Evolutionary conservation across 2,113 vertebrate genomes (phyloP).

Genomic region (Sus scrofa): DNA sequence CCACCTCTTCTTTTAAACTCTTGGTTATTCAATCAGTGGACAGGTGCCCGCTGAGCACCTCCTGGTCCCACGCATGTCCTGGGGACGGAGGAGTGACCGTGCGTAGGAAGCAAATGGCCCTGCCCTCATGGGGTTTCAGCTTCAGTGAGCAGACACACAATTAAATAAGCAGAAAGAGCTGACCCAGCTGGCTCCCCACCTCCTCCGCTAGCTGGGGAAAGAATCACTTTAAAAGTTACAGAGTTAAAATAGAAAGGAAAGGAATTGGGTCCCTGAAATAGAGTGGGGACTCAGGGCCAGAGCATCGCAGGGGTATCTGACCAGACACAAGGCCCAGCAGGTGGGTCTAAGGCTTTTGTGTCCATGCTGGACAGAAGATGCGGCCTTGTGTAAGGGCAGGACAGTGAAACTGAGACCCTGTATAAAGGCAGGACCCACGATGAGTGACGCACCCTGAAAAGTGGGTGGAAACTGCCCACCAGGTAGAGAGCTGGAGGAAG

Average conservation of each 20-base stretch:
- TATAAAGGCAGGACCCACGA: background rate
- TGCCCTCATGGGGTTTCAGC: accelerated
- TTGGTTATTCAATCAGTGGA: accelerated
- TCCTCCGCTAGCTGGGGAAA: too few relatives aligned
- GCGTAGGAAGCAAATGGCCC: accelerated
- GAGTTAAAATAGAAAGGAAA: background rate
- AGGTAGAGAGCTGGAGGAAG: accelerated
- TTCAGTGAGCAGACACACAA: too few relatives aligned
- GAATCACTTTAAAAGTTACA: background rate
- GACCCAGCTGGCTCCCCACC: background rate
- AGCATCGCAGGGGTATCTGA: accelerated
- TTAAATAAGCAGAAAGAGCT: background rate
- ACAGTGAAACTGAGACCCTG: background rate
- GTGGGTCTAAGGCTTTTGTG: accelerated
- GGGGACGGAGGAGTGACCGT: accelerated
- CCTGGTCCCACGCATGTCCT: accelerated
- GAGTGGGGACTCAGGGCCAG: background rate
- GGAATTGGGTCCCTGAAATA: background rate
- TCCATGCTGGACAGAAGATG: accelerated
- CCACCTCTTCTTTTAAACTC: too few relatives aligned
- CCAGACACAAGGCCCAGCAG: background rate
- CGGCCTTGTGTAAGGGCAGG: too few relatives aligned
- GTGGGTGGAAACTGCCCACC: background rate
- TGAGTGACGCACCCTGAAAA: background rate
- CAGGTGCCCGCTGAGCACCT: background rate